A percentile compares a stretch with the other conserved stretches of the same genome.
These are phyloP conservation scores for Macrobrachium nipponense DNA, from an alignment of 1,140 invertebrate genomes.

Conservation along the genomic window DNA sequence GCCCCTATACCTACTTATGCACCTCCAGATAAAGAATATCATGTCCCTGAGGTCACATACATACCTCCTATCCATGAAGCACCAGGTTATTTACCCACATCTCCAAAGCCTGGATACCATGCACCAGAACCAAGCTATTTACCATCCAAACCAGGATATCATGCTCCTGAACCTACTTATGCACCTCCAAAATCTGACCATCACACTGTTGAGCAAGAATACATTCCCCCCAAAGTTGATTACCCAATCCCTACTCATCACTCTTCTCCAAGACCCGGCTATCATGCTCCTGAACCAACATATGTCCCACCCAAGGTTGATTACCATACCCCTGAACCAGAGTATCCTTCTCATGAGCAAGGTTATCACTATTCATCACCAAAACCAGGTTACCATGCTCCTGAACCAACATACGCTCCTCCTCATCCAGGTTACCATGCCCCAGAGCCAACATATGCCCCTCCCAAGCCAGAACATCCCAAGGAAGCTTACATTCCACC, in stretches of 20 bases:
- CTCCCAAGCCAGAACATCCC: conserved; percentile 32
- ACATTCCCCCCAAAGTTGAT: conserved; percentile 18
- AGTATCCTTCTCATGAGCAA: not conserved
- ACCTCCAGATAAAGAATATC: not conserved
- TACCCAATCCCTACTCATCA: conserved; percentile 4
- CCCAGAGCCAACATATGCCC: conserved; percentile 2
- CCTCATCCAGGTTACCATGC: not conserved
- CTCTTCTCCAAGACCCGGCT: not conserved
- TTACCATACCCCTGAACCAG: conserved; percentile 10
- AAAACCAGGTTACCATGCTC: not conserved
- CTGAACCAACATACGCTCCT: conserved; percentile 17
- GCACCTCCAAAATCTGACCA: not conserved
- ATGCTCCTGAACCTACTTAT: conserved; percentile 13
- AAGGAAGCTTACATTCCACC: not conserved
- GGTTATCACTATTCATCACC: not conserved
- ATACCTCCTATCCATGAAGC: not conserved
- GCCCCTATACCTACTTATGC: not conserved
- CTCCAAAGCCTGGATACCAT: not conserved
- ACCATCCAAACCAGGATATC: conserved; percentile 5
- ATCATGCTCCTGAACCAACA: not conserved
- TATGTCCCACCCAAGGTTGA: not conserved
- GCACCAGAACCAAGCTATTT: not conserved
- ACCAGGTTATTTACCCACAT: not conserved
- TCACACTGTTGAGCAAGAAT: not conserved
- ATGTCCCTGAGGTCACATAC: not conserved